phyloP scores from a whole-genome alignment of 53 echinoderm and acorn worm genomes.

The Mesocentrotus franciscanus region DNA sequence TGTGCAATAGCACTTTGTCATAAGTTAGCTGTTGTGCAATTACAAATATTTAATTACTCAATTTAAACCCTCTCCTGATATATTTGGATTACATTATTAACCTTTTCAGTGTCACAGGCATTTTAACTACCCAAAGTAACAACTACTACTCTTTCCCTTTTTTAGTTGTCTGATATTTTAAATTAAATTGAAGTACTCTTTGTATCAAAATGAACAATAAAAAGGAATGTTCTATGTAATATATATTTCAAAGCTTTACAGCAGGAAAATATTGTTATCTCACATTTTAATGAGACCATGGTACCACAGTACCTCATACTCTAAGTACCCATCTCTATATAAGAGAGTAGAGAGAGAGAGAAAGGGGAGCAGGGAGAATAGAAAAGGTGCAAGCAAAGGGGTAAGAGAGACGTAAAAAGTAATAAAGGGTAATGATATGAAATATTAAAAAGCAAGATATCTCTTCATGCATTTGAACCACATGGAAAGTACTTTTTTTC shows the following conservation, averaged over 20 bases:
- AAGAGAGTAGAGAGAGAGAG: neutral
- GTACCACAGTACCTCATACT: neutral
- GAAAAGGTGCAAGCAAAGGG: too few species aligned
- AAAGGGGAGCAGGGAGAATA: neutral
- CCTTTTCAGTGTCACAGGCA: neutral
- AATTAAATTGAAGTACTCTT: neutral
- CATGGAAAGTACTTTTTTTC: conserved; percentile 55
- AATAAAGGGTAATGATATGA: neutral
- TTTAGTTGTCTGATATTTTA: neutral
- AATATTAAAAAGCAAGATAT: neutral
- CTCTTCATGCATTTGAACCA: conserved; percentile 17
- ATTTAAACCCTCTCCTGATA: neutral
- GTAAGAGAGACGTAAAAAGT: neutral
- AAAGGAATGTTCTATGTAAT: neutral
- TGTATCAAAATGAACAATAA: neutral
- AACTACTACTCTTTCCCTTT: neutral
- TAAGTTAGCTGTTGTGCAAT: neutral
- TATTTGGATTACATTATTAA: neutral
- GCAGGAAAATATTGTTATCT: neutral
- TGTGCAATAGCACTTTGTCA: neutral
- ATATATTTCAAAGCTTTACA: neutral
- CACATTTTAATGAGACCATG: neutral
- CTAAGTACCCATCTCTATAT: neutral
- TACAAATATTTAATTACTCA: neutral
- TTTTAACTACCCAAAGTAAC: neutral